These are phyloP conservation scores for Limnodromus scolopaceus DNA, from an alignment of 2,797 vertebrate species.

Conservation along the genomic window DNA sequence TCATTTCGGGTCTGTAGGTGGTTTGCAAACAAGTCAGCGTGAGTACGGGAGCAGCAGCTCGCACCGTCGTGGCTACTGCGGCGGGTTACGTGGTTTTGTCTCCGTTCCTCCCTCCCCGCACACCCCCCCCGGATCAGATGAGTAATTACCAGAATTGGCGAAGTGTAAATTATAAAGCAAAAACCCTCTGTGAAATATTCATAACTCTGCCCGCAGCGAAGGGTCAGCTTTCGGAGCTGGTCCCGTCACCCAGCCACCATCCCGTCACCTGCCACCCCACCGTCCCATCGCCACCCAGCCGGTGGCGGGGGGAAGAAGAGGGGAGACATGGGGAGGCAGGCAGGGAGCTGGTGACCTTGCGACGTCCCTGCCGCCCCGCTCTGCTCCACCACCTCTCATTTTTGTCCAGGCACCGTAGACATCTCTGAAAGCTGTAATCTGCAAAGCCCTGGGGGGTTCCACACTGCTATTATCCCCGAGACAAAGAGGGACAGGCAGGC, in stretches of 20 bases:
- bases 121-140: background rate
- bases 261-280: background rate
- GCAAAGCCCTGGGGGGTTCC: slow-evolving; percentile 42
- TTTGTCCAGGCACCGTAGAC: slow-evolving; percentile 41
- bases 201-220: background rate
- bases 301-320: background rate
- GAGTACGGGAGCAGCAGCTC: background rate
- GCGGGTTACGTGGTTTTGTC: background rate
- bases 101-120: background rate
- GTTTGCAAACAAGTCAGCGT: background rate
- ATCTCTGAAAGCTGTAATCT: slow-evolving; percentile 52
- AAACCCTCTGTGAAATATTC: background rate
- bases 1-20: background rate
- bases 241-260: background rate
- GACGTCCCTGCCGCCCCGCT: background rate
- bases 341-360: background rate
- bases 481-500: slow-evolving; percentile 61
- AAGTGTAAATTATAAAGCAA: background rate
- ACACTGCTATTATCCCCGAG: slow-evolving; percentile 49
- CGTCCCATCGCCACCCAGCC: fast-evolving
- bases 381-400: slow-evolving; percentile 21
- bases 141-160: background rate
- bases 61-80: background rate
- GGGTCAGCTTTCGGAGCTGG: background rate
- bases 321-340: background rate